Evolutionary conservation across 2,113 vertebrate genomes (phyloP).

Genomic region (Glaucomys volans): DNA sequence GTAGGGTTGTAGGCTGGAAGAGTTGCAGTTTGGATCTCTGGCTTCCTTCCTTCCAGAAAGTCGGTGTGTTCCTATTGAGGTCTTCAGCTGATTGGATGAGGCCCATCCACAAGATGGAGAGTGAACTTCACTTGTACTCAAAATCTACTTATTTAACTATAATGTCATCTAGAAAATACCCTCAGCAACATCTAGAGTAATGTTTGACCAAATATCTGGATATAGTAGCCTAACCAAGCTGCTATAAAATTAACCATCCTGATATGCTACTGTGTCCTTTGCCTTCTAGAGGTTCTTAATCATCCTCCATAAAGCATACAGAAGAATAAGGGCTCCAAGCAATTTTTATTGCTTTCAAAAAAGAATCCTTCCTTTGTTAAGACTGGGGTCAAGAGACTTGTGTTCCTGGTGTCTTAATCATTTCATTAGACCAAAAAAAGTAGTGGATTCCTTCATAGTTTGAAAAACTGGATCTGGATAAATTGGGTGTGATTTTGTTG

Average conservation of each 20-base stretch:
- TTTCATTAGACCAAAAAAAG: background rate
- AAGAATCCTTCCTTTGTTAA: conserved; percentile 4
- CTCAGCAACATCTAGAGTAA: background rate
- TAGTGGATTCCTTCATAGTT: background rate
- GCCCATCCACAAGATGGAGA: background rate
- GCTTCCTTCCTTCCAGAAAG: background rate
- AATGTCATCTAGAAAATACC: background rate
- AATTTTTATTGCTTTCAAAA: background rate
- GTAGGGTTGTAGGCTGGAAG: background rate
- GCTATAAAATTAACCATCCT: background rate
- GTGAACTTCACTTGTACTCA: background rate
- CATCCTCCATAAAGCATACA: background rate
- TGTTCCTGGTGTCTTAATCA: background rate
- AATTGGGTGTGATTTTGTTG: background rate
- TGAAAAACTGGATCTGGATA: background rate
- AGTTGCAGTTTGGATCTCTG: background rate
- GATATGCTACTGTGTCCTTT: background rate
- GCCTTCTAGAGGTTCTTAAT: background rate
- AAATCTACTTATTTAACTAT: background rate
- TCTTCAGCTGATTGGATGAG: background rate
- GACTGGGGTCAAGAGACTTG: background rate
- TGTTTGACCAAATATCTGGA: background rate
- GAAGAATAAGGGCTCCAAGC: background rate
- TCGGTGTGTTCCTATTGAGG: background rate
- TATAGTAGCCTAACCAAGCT: background rate